Evolutionary conservation across 2,888 invertebrate species (phyloP).

Genomic region (Halictus ligatus): DNA sequence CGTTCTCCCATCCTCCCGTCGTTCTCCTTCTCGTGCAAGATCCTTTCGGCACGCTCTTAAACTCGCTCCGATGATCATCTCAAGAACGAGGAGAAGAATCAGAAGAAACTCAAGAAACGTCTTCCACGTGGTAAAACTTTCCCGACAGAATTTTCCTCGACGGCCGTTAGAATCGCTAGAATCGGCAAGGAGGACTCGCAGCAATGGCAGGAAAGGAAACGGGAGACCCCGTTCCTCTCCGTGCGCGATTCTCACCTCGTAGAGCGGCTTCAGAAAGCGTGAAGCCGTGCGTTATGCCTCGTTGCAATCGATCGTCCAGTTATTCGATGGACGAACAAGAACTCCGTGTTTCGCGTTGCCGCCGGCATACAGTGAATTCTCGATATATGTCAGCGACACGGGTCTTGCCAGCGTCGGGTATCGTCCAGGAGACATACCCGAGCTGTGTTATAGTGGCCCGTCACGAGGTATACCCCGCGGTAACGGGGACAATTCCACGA

Average conservation of each 20-base stretch:
- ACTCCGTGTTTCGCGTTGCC: constrained; percentile 5
- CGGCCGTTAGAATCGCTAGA: not conserved
- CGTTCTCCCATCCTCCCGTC: not conserved
- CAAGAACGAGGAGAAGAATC: not conserved
- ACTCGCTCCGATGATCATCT: not conserved
- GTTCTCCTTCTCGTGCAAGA: not conserved
- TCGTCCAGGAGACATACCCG: too few relatives aligned
- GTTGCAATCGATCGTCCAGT: constrained; percentile 68
- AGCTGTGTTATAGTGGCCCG: too few relatives aligned
- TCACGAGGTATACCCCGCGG: too few relatives aligned
- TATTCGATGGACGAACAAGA: constrained; percentile 61
- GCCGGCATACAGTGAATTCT: not conserved
- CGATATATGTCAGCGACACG: too few relatives aligned
- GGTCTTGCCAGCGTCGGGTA: too few relatives aligned
- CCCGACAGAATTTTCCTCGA: not conserved
- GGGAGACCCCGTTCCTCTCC: constrained; percentile 42
- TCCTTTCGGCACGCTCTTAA: not conserved
- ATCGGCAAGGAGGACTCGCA: not conserved
- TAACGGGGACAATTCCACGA: too few relatives aligned
- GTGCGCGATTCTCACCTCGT: constrained; percentile 66
- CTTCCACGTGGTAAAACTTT: not conserved
- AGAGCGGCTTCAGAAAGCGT: constrained; percentile 74
- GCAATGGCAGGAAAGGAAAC: constrained; percentile 38
- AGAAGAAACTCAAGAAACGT: not conserved
- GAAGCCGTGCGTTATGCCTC: constrained; percentile 66